Conservation (phyloP, 2,797 vertebrate species). For the Manis pentadactyla region DNA sequence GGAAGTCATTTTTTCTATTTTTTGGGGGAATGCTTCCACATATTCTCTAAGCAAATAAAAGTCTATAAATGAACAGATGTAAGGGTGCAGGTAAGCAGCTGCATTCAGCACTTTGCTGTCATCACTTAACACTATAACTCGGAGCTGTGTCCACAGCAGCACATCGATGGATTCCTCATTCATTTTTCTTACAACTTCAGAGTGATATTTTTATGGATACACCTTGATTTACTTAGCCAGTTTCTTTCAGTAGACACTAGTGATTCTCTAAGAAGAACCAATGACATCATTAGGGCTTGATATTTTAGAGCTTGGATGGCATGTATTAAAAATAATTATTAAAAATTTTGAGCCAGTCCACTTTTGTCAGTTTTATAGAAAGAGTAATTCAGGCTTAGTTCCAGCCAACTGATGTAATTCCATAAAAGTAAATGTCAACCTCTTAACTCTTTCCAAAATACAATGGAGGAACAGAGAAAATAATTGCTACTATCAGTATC, state of each 20-base stretch:
- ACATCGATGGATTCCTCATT: background rate
- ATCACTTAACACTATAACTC: background rate
- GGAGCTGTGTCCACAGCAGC: background rate
- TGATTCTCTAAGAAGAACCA: background rate
- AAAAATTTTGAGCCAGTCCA: background rate
- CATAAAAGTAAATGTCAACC: background rate
- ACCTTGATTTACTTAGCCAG: background rate
- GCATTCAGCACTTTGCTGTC: background rate
- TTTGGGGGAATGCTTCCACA: background rate
- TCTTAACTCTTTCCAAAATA: conserved; percentile 19
- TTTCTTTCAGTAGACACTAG: background rate
- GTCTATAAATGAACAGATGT: background rate
- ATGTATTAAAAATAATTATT: background rate
- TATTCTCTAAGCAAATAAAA: background rate
- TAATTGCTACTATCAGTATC: background rate
- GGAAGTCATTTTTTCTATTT: background rate
- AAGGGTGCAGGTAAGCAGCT: background rate
- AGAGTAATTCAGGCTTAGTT: background rate
- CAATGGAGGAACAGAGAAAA: background rate
- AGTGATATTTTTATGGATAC: background rate
- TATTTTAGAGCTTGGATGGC: background rate
- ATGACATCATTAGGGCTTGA: background rate
- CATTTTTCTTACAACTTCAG: background rate
- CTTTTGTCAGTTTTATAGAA: background rate
- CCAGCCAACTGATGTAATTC: background rate